Evolutionary conservation across 2,113 vertebrate genomes (phyloP).

Genomic region (Perca flavescens): DNA sequence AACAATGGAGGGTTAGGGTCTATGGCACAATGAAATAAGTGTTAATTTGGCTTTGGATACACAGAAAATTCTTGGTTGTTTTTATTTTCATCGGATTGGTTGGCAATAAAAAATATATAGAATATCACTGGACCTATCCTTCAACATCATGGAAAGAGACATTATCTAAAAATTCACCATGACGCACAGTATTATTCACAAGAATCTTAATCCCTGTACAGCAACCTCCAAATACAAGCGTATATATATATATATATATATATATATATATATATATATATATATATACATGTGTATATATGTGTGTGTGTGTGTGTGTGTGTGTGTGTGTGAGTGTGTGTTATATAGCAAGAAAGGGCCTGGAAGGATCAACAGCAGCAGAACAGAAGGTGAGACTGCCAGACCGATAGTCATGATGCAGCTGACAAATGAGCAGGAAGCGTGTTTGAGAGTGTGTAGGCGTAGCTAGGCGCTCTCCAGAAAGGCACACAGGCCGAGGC

Average conservation of each 20-base stretch:
- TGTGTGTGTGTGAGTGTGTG: background rate
- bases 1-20: too few relatives aligned
- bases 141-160: background rate
- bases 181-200: background rate
- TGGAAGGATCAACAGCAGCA: conserved; percentile 27
- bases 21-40: background rate
- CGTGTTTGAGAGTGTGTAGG: conserved; percentile 65
- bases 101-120: background rate
- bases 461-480: conserved; percentile 52
- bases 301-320: background rate
- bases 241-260: background rate
- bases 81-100: background rate
- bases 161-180: background rate
- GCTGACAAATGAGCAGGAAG: conserved; percentile 73
- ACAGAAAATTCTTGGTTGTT: background rate
- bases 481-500: conserved; percentile 57
- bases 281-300: too few relatives aligned
- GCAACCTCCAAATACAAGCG: background rate
- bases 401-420: conserved; percentile 38
- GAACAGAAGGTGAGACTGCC: conserved; percentile 35
- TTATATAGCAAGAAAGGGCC: background rate
- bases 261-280: too few relatives aligned
- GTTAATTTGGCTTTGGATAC: background rate
- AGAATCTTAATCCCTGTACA: background rate
- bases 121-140: background rate